Evolutionary conservation across 2,113 vertebrate species (phyloP).

Genomic region (Leptosomus discolor): DNA sequence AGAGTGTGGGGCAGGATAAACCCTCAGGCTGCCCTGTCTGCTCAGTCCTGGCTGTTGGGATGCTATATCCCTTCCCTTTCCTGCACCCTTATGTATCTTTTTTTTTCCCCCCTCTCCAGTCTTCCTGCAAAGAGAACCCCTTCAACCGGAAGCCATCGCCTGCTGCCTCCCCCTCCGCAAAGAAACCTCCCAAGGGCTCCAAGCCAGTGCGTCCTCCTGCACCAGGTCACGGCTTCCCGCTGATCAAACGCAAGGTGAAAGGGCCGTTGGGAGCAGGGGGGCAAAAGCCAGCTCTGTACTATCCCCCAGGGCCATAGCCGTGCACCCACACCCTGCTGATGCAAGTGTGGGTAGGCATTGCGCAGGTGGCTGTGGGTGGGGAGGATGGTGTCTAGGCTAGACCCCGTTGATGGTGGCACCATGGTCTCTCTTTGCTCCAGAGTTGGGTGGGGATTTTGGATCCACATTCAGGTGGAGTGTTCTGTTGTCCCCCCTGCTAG

Average conservation of each 20-base stretch:
- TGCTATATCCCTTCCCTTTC: neutral
- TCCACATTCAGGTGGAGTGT: neutral
- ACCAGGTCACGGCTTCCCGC: conserved; percentile 87
- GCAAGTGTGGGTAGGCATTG: neutral
- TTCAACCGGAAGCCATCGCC: conserved; percentile 90
- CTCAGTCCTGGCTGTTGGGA: neutral
- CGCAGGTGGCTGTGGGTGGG: neutral
- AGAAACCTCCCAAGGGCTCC: conserved; percentile 82
- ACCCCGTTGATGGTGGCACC: neutral
- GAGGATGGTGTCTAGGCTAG: neutral
- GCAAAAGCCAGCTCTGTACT: neutral
- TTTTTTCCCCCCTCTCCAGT: conserved; percentile 61
- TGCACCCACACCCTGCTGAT: neutral
- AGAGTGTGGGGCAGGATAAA: neutral
- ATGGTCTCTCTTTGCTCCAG: neutral
- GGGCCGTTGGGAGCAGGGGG: neutral
- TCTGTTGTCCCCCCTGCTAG: neutral
- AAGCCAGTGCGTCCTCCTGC: conserved; percentile 78
- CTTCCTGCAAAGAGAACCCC: conserved; percentile 85
- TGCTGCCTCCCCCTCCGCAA: conserved; percentile 62
- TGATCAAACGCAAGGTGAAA: conserved; percentile 92
- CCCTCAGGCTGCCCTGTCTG: neutral
- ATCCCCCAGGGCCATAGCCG: neutral
- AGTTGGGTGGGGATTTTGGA: neutral
- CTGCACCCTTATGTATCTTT: neutral